A percentile compares a stretch with the other conserved stretches of the same genome.
These are phyloP conservation scores for Barypeithes pellucidus DNA, from an alignment of 2,888 invertebrate genomes.

Conservation along the genomic window DNA sequence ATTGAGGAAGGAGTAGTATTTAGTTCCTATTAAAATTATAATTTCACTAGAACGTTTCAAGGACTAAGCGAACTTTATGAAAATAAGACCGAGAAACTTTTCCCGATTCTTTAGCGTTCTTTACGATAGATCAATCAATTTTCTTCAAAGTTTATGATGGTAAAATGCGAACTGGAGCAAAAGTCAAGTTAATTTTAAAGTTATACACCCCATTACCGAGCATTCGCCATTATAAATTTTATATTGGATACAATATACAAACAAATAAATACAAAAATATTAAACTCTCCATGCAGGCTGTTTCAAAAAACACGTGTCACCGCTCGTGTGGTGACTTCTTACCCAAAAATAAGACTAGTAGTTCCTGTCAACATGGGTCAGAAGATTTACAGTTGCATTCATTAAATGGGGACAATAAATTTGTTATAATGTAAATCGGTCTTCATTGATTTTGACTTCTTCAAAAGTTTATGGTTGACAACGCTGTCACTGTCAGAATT, in stretches of 20 bases:
- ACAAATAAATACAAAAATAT: too few species aligned
- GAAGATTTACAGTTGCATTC: too few species aligned
- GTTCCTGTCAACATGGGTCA: too few species aligned
- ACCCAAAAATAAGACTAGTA: too few species aligned
- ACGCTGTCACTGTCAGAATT: too few species aligned
- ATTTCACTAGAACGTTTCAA: background rate
- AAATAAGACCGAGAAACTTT: slow-evolving; percentile 3
- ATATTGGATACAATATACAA: background rate
- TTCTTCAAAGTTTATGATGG: slow-evolving; percentile 11
- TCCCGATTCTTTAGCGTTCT: slow-evolving; percentile 7
- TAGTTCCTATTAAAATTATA: background rate
- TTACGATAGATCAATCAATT: slow-evolving; percentile 15
- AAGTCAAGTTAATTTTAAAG: slow-evolving; percentile 19
- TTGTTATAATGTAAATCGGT: too few species aligned
- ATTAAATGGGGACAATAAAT: too few species aligned
- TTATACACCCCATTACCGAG: slow-evolving; percentile 17
- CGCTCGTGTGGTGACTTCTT: too few species aligned
- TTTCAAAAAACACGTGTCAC: too few species aligned
- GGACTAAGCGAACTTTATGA: slow-evolving; percentile 12
- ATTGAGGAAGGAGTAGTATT: background rate
- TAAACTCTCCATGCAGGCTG: too few species aligned
- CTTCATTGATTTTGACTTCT: too few species aligned
- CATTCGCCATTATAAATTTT: background rate
- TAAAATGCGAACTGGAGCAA: slow-evolving; percentile 14
- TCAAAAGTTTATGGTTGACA: too few species aligned